These are phyloP conservation scores for Eulacestoma nigropectus DNA, from an alignment of 2,113 vertebrate genomes.

Conservation along the genomic window DNA sequence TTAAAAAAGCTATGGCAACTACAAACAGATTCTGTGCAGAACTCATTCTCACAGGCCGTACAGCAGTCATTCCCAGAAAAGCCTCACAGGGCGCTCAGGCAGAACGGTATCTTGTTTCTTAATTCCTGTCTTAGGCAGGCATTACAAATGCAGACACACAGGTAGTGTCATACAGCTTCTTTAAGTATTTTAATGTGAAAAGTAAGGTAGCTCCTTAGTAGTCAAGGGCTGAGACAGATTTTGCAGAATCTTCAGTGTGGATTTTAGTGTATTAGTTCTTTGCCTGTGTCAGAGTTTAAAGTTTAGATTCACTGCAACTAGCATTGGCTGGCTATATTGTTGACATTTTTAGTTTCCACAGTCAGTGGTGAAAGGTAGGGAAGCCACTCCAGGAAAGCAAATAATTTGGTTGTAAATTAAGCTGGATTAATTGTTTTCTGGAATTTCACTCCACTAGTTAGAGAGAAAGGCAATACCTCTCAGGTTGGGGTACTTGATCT, in stretches of 20 bases:
- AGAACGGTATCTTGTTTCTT: neutral
- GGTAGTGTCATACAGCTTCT: neutral
- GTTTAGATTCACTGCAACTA: neutral
- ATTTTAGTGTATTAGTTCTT: neutral
- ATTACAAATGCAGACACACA: neutral
- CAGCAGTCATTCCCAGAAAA: neutral
- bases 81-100: rapidly evolving
- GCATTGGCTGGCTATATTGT: neutral
- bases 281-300: neutral
- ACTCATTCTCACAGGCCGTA: rapidly evolving
- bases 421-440: neutral
- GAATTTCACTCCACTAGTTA: neutral
- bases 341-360: neutral
- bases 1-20: neutral
- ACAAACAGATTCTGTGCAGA: neutral
- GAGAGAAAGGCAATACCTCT: neutral
- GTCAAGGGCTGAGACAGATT: neutral
- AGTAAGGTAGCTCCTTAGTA: neutral
- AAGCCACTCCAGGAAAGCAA: neutral
- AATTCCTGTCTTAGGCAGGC: neutral
- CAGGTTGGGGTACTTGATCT: neutral
- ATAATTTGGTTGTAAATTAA: neutral
- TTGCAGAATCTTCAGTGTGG: neutral
- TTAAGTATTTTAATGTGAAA: neutral
- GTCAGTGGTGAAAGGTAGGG: neutral